Evolutionary conservation across 2,888 invertebrate species (phyloP), one percentile per base, ranked within the genome.

Genomic region (Erebia palarica): DNA sequence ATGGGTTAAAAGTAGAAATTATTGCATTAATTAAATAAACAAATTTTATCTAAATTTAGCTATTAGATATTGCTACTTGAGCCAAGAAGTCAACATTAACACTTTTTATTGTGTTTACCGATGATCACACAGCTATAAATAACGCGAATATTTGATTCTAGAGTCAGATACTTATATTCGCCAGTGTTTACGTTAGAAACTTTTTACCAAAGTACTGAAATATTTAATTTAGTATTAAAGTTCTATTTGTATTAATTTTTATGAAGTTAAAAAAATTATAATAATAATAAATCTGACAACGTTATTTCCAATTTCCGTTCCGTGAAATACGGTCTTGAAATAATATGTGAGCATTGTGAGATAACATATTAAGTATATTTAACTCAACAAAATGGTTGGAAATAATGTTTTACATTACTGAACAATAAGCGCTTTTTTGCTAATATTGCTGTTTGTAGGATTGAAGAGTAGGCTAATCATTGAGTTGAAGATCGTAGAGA

Each of bases 381-480:
- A 27, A 57, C 13, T 13, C 21, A 57, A 63, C 21, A 57, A 63
- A 63, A 47, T 63, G 11, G 11, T 42, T 65, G n/a, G 16, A 53
- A 64, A 64, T 53, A 65, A 66, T 66, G 14, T 47, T n/a, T 42
- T n/a, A 14, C 58, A 58, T 58, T 58, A 47, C 42, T 42, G 55
- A 21, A 11, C 47, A 47, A 58, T 58, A 66, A 66, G 57, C 66
- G 47, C 49, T 44, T 63, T n/a, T n/a, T n/a, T n/a, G n/a, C n/a
- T n/a, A n/a, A n/a, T 71, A 61, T 21, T 18, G 42, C 27, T 65
- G 36, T 58, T 65, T 63, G 58, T 55, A 58, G 60, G 68, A 66
- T 63, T 64, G 53, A 36, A 63, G 36, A 67, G 70, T 60, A 11
- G 47, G 27, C 27, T 27, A 1, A 27, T 11, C 47, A 47, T 47